Base-by-base conservation (phyloP, 2,113 vertebrate species). In the Eulemur rufifrons region DNA sequence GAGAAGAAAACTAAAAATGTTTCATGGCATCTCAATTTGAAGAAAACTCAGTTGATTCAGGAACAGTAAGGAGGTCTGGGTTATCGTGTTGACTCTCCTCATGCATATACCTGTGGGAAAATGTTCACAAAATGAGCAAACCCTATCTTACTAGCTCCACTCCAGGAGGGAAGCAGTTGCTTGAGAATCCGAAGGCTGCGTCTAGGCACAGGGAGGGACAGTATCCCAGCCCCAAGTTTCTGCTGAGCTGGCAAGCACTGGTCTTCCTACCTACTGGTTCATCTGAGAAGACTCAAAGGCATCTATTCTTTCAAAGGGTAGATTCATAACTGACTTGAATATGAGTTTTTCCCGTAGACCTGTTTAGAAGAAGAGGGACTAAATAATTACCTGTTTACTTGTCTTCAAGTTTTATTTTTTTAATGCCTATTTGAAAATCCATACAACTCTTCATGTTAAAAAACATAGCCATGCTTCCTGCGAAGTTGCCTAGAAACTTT, bases 11-110 rank as follows among this genome's bases (percentile, higher is more conserved):
- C 91, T 84, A 91, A 97, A 91, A 95, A 95, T 88, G 37, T 97
- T 86, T 95, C 61, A n/a, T 93, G 21, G 73, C 95, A 94, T 98
- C 96, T 98, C 97, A 94, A 73, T 96, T 95, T 96, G 68, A 95
- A 98, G 94, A 96, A 98, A 98, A 97, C 29, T 90, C 85, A 63
- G 73, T 97, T n/a, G 63, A 92, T 96, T 97, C 82, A 92, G 77
- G 96, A 96, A 81, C 88, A 95, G 87, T 84, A 95, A 98, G 81
- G 89, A 94, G 71, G 56, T 85, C 73, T 96, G 86, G 88, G 64
- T 97, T 61, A n/a, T 96, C 92, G 85, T 80, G 89, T 86, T 64
- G 76, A 27, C 80, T 96, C 84, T 90, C 52, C 81, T 94, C 88
- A 87, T 95, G 91, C 84, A 63, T 94, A 93, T 94, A 71, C 84